Percentiles rank a stretch among this genome's conserved stretches.
Conservation (phyloP, 2,113 vertebrate genomes). For the Chamaea fasciata region DNA sequence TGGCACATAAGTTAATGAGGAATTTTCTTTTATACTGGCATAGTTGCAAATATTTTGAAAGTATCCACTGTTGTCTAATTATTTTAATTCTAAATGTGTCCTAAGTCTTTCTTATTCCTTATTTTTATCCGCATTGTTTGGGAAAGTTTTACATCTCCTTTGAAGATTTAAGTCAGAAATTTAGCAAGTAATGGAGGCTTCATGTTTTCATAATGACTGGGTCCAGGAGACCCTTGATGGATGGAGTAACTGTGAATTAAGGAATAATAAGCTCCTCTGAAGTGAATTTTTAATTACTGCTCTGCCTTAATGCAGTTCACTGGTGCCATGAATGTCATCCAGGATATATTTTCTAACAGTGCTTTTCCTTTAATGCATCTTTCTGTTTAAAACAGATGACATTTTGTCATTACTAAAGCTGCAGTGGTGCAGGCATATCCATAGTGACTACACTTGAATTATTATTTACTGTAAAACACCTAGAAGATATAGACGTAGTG, state of each 20-base stretch:
- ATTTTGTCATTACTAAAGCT: not conserved
- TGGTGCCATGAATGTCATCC: constrained; percentile 44
- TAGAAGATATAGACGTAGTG: not conserved
- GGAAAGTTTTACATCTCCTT: constrained; percentile 49
- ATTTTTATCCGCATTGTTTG: constrained; percentile 49
- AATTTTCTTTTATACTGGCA: constrained; percentile 33
- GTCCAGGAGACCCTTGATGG: constrained; percentile 56
- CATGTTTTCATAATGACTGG: constrained; percentile 61
- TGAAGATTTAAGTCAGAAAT: constrained; percentile 63
- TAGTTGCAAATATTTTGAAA: constrained; percentile 45
- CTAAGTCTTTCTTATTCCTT: constrained; percentile 60
- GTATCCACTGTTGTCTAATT: constrained; percentile 55
- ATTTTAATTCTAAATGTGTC: constrained; percentile 67
- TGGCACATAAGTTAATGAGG: constrained; percentile 31
- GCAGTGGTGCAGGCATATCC: not conserved
- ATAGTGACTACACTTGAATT: not conserved
- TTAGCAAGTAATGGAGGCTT: constrained; percentile 53
- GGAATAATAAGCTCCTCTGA: constrained; percentile 62
- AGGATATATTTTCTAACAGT: constrained; percentile 7
- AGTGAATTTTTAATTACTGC: constrained; percentile 71
- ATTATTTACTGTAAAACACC: not conserved
- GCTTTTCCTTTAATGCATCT: constrained; percentile 12
- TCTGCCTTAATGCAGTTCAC: constrained; percentile 49
- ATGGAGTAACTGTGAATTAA: constrained; percentile 65
- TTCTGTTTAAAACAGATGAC: not conserved